These are phyloP conservation scores for Hoplostethus atlanticus DNA, from an alignment of 2,797 vertebrate species.

Conservation along the genomic window DNA sequence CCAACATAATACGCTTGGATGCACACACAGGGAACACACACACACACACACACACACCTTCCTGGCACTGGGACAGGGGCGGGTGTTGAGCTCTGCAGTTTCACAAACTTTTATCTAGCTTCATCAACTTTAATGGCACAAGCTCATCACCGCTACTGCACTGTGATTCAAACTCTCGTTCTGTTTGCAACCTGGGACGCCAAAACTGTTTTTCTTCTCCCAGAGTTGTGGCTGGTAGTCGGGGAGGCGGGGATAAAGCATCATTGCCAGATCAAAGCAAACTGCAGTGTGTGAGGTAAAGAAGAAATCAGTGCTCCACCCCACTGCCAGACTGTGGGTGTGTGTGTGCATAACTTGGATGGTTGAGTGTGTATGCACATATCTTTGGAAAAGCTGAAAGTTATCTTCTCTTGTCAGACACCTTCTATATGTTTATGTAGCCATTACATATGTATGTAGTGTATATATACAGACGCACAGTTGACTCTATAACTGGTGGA, in stretches of 20 bases:
- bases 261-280: slow-evolving; percentile 58
- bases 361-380: neutral
- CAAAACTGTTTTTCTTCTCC: slow-evolving; percentile 11
- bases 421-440: neutral
- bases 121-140: slow-evolving; percentile 6
- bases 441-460: neutral
- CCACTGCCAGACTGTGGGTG: slow-evolving; percentile 1
- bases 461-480: neutral
- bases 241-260: slow-evolving; percentile 45
- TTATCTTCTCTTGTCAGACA: neutral
- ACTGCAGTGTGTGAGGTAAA: slow-evolving; percentile 20
- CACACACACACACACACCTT: neutral
- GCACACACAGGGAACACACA: neutral
- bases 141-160: neutral
- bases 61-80: neutral
- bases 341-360: neutral
- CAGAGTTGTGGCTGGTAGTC: slow-evolving; percentile 27
- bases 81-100: neutral
- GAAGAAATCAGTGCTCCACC: slow-evolving; percentile 37
- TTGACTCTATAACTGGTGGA: neutral
- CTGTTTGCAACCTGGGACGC: slow-evolving; percentile 19
- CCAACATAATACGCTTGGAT: too few species aligned
- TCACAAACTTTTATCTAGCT: slow-evolving; percentile 12
- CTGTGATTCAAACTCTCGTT: slow-evolving; percentile 41
- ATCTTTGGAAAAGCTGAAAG: slow-evolving; percentile 2